Evolutionary conservation across 2,888 invertebrate species (phyloP).

Genomic region (Piscicola geometra): DNA sequence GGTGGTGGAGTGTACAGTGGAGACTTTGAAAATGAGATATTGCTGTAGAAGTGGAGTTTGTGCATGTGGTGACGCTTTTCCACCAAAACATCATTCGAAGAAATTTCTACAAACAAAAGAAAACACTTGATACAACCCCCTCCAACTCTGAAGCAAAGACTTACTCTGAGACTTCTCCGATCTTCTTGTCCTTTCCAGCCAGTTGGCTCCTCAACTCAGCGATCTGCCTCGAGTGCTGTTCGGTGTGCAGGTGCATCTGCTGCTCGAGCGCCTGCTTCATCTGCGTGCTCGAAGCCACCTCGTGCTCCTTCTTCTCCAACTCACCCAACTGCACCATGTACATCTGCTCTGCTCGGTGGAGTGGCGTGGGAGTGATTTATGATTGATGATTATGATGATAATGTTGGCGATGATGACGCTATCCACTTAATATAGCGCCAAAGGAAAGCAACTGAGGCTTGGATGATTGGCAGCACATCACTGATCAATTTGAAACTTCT

Average conservation of each 20-base stretch:
- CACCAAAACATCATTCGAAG: neutral
- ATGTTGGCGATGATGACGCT: too few species aligned
- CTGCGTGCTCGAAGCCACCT: conserved; percentile 53
- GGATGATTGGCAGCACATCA: too few species aligned
- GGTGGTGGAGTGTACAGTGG: neutral
- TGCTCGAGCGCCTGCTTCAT: conserved; percentile 79
- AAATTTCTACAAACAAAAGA: neutral
- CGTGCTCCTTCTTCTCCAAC: conserved; percentile 50
- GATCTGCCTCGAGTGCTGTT: conserved; percentile 87
- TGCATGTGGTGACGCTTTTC: neutral
- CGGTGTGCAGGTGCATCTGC: conserved; percentile 87
- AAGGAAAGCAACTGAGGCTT: too few species aligned
- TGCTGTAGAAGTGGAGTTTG: too few species aligned
- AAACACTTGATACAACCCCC: neutral
- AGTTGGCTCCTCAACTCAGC: conserved; percentile 88
- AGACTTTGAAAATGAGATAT: too few species aligned
- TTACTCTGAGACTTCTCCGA: conserved; percentile 84
- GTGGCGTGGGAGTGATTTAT: too few species aligned
- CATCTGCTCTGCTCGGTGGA: conserved; percentile 59
- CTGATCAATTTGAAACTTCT: too few species aligned
- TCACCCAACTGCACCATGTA: conserved; percentile 46
- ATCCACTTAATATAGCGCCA: too few species aligned
- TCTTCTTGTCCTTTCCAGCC: conserved; percentile 79
- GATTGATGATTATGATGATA: too few species aligned
- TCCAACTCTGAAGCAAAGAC: too few species aligned